Evolutionary conservation across 2,113 vertebrate genomes (phyloP).

Genomic region (Grammomys surdaster): DNA sequence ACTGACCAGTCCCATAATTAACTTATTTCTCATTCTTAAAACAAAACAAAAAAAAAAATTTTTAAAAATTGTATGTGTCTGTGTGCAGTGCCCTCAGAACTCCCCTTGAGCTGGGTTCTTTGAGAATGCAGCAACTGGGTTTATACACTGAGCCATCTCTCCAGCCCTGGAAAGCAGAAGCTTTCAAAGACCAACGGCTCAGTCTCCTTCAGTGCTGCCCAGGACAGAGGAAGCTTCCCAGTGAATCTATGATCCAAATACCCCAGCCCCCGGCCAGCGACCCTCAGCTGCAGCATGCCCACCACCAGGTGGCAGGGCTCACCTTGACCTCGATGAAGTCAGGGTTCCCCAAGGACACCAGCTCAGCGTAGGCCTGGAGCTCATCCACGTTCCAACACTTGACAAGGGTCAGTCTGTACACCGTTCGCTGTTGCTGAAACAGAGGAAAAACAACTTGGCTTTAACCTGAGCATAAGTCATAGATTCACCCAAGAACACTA

Average conservation of each 20-base stretch:
- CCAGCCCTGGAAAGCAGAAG: not conserved
- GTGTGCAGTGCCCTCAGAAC: not conserved
- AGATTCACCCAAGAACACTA: not conserved
- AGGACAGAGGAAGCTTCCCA: not conserved
- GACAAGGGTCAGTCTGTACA: conserved; percentile 95
- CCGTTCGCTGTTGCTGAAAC: conserved; percentile 93
- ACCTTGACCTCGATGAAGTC: conserved; percentile 99
- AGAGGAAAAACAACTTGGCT: conserved; percentile 10
- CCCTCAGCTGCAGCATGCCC: fast-evolving
- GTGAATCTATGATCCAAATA: not conserved
- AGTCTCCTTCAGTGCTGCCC: not conserved
- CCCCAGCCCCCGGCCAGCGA: not conserved
- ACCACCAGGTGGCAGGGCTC: conserved; percentile 42
- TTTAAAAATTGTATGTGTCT: not conserved
- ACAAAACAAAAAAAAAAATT: not conserved
- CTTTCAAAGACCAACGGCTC: not conserved
- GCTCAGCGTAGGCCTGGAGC: conserved; percentile 92
- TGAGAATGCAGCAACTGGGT: not conserved
- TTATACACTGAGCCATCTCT: not conserved
- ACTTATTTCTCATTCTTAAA: not conserved
- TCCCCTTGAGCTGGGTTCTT: not conserved
- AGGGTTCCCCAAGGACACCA: conserved; percentile 92
- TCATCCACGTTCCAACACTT: conserved; percentile 98
- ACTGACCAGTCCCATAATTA: not conserved
- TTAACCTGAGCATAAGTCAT: not conserved